These are phyloP conservation scores for Crypturellus tataupa DNA, from an alignment of 2,797 vertebrate genomes.

Conservation along the genomic window DNA sequence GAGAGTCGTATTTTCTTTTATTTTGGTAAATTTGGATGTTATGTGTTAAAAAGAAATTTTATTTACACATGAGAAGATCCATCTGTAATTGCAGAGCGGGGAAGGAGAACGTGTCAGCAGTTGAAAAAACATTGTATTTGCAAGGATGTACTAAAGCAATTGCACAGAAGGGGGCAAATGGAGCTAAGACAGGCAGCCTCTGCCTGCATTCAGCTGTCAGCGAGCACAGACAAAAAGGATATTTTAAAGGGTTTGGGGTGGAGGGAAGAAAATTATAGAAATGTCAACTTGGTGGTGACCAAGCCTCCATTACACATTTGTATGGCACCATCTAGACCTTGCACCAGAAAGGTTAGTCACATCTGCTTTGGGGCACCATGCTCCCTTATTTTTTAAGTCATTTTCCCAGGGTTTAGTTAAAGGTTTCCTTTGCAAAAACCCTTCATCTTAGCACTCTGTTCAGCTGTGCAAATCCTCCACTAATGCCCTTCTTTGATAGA, in stretches of 20 bases:
- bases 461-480: not conserved
- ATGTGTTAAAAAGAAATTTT: not conserved
- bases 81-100: conserved; percentile 6
- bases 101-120: not conserved
- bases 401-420: not conserved
- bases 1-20: not conserved
- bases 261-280: not conserved
- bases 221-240: not conserved
- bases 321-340: not conserved
- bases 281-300: not conserved
- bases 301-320: fast-evolving
- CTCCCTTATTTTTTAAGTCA: not conserved
- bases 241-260: not conserved
- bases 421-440: not conserved
- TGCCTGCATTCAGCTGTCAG: not conserved
- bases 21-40: not conserved
- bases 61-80: not conserved
- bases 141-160: conserved; percentile 38
- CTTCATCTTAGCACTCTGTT: not conserved
- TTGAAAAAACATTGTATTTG: conserved; percentile 45
- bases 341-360: not conserved
- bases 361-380: no score
- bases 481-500: not conserved
- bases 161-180: conserved; percentile 69
- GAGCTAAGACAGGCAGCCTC: conserved; percentile 33